phyloP scores from a whole-genome alignment of 2,888 invertebrate genomes.

The Pilophorus perplexus region DNA sequence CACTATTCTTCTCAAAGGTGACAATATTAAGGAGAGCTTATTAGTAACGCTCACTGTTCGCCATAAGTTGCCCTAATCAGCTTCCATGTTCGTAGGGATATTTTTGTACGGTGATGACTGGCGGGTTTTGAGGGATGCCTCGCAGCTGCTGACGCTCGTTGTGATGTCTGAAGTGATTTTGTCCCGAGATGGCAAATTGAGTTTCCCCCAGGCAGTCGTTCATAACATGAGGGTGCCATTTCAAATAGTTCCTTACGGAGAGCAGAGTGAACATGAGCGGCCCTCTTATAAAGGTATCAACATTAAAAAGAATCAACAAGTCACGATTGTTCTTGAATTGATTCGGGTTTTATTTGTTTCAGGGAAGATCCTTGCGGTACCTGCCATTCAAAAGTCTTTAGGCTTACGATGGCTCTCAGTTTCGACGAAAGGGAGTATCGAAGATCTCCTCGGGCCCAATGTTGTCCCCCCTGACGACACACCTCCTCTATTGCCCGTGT shows the following conservation, averaged over 20 bases:
- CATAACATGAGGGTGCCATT: conserved; percentile 56
- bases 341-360: background rate
- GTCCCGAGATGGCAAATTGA: conserved; percentile 52
- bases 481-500: conserved; percentile 21
- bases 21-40: too few relatives aligned
- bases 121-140: conserved; percentile 55
- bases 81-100: conserved; percentile 55
- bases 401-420: conserved; percentile 17
- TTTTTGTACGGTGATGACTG: conserved; percentile 59
- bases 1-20: conserved; percentile 56
- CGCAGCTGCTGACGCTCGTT: conserved; percentile 56
- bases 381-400: conserved; percentile 11
- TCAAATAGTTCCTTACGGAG: conserved; percentile 53
- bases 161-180: conserved; percentile 55
- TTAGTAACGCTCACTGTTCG: too few relatives aligned
- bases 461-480: background rate
- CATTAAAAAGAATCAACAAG: too few relatives aligned
- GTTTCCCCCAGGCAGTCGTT: conserved; percentile 55
- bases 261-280: conserved; percentile 17
- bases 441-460: background rate
- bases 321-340: background rate
- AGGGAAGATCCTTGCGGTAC: conserved; percentile 16
- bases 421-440: background rate
- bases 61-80: too few relatives aligned
- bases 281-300: conserved; percentile 12